These are phyloP conservation scores for Spea hammondii DNA, from an alignment of 2,797 vertebrate species.

Conservation along the genomic window DNA sequence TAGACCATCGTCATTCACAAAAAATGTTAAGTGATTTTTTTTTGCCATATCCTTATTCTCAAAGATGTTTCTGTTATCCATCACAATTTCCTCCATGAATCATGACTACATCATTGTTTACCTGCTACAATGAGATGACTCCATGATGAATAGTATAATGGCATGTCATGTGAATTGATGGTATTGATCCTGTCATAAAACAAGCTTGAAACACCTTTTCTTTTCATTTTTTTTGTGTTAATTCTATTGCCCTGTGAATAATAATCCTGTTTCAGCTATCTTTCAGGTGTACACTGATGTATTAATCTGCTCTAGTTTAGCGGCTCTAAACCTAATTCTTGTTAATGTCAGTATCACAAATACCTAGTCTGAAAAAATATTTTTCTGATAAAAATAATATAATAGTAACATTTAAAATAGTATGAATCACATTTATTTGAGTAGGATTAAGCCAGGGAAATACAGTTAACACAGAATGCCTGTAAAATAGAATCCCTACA, in stretches of 20 bases:
- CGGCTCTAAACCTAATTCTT: background rate
- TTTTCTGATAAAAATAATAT: too few species aligned
- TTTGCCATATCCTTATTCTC: slow-evolving; percentile 35
- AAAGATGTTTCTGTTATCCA: slow-evolving; percentile 35
- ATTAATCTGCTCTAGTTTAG: slow-evolving; percentile 9
- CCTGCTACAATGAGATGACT: slow-evolving; percentile 45
- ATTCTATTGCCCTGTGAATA: slow-evolving; percentile 25
- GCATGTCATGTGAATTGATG: slow-evolving; percentile 44
- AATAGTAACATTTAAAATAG: too few species aligned
- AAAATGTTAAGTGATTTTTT: slow-evolving; percentile 25
- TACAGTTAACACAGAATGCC: too few species aligned
- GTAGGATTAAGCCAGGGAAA: too few species aligned
- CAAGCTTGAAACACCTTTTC: slow-evolving; percentile 31
- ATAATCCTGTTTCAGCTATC: background rate
- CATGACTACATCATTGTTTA: slow-evolving; percentile 49
- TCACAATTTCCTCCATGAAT: slow-evolving; percentile 47
- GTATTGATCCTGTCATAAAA: slow-evolving; percentile 35
- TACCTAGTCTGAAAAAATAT: too few species aligned
- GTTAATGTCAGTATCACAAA: background rate
- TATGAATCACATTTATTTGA: too few species aligned
- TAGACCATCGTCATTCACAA: slow-evolving; percentile 35
- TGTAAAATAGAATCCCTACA: too few species aligned
- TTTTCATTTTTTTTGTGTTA: slow-evolving; percentile 29
- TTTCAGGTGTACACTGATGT: background rate
- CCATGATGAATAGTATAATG: slow-evolving; percentile 47